A percentile compares a stretch with the other conserved stretches of the same genome.
Evolutionary conservation across 1,140 invertebrate species (phyloP).

Genomic region (Galleria mellonella): DNA sequence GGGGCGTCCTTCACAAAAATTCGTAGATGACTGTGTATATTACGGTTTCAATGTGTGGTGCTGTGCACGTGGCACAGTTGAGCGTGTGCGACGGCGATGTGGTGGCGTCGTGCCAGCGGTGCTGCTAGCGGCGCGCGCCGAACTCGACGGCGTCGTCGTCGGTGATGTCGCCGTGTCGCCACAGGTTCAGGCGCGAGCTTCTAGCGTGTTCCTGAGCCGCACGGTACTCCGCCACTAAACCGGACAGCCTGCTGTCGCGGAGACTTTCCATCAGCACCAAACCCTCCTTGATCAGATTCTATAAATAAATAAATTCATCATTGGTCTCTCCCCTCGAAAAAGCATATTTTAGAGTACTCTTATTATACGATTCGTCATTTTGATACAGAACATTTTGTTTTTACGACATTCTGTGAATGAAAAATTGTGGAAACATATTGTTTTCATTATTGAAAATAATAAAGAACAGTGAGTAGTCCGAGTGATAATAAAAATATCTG

Average conservation of each 20-base stretch:
- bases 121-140: constrained; percentile 67
- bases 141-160: constrained; percentile 96
- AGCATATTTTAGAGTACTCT: no score
- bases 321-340: no score
- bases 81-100: constrained; percentile 40
- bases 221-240: constrained; percentile 88
- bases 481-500: no score
- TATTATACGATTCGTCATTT: no score
- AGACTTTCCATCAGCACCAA: constrained; percentile 87
- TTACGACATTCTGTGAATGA: no score
- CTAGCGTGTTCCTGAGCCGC: constrained; percentile 90
- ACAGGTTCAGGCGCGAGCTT: constrained; percentile 89
- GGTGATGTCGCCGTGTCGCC: constrained; percentile 97
- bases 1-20: constrained; percentile 30
- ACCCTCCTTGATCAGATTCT: constrained; percentile 88
- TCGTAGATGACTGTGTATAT: constrained; percentile 35
- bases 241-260: constrained; percentile 86
- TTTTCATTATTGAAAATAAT: no score
- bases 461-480: no score
- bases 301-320: no score
- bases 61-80: constrained; percentile 38
- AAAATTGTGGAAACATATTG: no score
- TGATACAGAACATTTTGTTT: no score
- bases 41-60: constrained; percentile 30
- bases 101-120: constrained; percentile 35